Conservation (phyloP, 2,113 vertebrate species). For the Megaceryle torquata region DNA sequence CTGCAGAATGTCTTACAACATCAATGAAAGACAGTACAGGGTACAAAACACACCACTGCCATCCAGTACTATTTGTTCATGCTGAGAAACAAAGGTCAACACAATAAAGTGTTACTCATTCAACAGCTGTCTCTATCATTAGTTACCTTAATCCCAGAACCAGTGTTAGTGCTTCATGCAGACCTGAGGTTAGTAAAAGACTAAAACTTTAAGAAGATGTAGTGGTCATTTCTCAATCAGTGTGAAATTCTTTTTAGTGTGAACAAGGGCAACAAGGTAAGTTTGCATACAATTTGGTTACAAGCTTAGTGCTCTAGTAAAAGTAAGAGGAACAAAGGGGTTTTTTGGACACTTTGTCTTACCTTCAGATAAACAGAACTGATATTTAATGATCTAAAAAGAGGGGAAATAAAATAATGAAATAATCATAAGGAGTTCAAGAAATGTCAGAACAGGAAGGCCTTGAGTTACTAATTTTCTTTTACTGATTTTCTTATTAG, state of each 20-base stretch:
- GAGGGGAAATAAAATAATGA: conserved; percentile 85
- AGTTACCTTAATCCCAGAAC: conserved; percentile 79
- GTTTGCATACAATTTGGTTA: conserved; percentile 75
- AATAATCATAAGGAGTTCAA: conserved; percentile 82
- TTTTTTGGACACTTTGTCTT: conserved; percentile 85
- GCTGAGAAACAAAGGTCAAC: conserved; percentile 79
- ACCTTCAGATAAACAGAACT: conserved; percentile 98
- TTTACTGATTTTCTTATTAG: conserved; percentile 71
- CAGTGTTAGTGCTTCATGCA: conserved; percentile 85
- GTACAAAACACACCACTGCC: conserved; percentile 75
- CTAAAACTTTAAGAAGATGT: conserved; percentile 72
- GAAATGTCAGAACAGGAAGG: conserved; percentile 81
- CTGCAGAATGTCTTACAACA: conserved; percentile 62
- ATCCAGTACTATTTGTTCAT: conserved; percentile 77
- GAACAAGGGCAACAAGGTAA: conserved; percentile 75
- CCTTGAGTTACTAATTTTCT: conserved; percentile 76
- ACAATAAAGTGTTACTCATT: conserved; percentile 74
- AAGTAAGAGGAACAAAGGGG: conserved; percentile 75
- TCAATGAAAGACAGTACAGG: conserved; percentile 72
- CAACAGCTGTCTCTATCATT: conserved; percentile 69
- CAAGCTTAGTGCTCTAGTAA: conserved; percentile 76
- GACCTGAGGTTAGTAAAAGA: conserved; percentile 77
- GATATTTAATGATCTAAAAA: conserved; percentile 99
- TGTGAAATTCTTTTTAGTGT: conserved; percentile 79
- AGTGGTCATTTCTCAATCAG: conserved; percentile 74